Base-by-base conservation (phyloP, 2,888 invertebrate genomes). In the Tholera decimalis region DNA sequence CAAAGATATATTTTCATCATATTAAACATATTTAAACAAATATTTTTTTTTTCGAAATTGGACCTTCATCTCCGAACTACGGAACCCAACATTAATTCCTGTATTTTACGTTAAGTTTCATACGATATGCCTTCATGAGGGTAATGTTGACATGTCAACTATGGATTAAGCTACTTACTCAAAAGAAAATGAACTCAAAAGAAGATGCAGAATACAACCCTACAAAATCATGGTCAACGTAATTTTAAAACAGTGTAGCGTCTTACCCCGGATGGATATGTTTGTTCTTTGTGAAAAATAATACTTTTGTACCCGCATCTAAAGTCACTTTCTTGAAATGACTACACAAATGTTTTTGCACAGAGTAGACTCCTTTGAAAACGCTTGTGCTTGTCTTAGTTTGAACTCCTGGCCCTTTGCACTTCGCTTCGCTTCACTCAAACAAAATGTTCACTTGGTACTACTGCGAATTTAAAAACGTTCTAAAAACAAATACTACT, bases 261-360 rank as follows among this genome's bases (percentile, higher is more conserved):
- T 81, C 84, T 85, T 81, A 78, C 77, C 66, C 68, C 66, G 68
- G 81, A 80, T 73, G 81, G 83, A 87, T 84, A 83, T 83, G 81
- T 83, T 86, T 85, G 84, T 88, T 82, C 77, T 73, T 64, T 79
- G 73, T 64, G 74, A 83, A 79, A 78, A 85, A 81, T 79, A 82
- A 82, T 75, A 79, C 86, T 86, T 85, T 88, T 87, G 86, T 84
- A 79, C 57, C 41, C 63, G 54, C 74, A 64, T 80, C 72, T 71
- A 60, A 75, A 83, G 82, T 79, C 72, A 67, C 71, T 73, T 77
- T 77, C 75, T 72, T 70, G 65, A 74, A 84, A 71, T 71, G 65
- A 73, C 76, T 70, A 65, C 71, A 78, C 71, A 76, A 61, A 73
- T 74, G 39, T 74, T 74, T 70, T 54, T 76, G 65, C 35, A 44